Evolutionary conservation across 2,113 vertebrate genomes (phyloP).

Genomic region (Nicator chloris): DNA sequence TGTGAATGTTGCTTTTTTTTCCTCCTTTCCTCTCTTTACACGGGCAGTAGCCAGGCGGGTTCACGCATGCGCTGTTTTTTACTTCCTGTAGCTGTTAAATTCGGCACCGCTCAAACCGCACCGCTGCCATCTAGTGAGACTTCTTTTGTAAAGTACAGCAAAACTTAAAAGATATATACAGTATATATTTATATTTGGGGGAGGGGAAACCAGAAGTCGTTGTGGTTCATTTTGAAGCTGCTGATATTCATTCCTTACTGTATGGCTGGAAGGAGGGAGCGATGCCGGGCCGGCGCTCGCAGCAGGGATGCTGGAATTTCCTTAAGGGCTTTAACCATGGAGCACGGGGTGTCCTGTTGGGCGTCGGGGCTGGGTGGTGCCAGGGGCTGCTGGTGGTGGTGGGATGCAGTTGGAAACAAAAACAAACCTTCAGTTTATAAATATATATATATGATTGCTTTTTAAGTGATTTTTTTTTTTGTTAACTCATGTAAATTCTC

Average conservation of each 20-base stretch:
- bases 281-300: conserved; percentile 16
- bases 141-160: conserved; percentile 78
- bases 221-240: conserved; percentile 78
- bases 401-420: conserved; percentile 60
- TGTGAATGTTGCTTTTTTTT: conserved; percentile 85
- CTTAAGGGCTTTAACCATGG: conserved; percentile 74
- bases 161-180: conserved; percentile 78
- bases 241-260: conserved; percentile 76
- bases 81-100: conserved; percentile 74
- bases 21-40: conserved; percentile 69
- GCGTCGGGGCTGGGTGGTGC: not conserved
- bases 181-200: conserved; percentile 79
- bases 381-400: conserved; percentile 19
- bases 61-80: conserved; percentile 79
- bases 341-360: not conserved
- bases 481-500: conserved; percentile 84
- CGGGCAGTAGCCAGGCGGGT: conserved; percentile 59
- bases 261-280: conserved; percentile 68
- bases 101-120: conserved; percentile 74
- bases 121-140: conserved; percentile 76
- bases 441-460: conserved; percentile 76
- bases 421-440: conserved; percentile 55
- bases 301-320: conserved; percentile 54
- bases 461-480: conserved; percentile 78
- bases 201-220: conserved; percentile 71